Conservation (phyloP, 1,140 invertebrate genomes). For the Brachionus sp. region DNA sequence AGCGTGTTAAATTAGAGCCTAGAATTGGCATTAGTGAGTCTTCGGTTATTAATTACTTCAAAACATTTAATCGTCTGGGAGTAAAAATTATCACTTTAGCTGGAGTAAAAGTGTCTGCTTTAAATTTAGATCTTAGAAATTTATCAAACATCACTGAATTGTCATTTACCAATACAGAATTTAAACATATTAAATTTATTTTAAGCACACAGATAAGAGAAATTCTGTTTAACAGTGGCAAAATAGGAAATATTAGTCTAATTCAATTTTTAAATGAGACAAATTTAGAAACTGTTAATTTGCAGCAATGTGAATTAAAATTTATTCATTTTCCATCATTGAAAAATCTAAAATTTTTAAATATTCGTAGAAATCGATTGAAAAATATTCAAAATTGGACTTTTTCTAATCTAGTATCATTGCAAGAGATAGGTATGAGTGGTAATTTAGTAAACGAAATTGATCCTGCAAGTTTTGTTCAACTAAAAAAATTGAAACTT, state of each 20-base stretch:
- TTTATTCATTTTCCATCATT: neutral
- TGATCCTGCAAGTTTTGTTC: neutral
- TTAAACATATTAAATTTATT: neutral
- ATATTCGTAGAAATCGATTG: neutral
- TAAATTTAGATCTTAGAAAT: neutral
- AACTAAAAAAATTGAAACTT: neutral
- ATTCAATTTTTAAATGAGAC: neutral
- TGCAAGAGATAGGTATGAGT: neutral
- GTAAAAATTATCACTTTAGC: neutral
- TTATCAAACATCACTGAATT: neutral
- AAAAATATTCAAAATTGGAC: neutral
- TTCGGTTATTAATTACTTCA: neutral
- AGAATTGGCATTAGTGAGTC: neutral
- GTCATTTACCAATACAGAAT: neutral
- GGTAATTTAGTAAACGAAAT: neutral
- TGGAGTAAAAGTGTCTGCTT: neutral
- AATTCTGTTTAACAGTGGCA: neutral
- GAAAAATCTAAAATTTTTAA: neutral
- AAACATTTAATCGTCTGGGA: neutral
- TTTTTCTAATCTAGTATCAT: neutral
- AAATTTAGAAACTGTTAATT: neutral
- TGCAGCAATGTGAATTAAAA: neutral
- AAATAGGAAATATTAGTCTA: neutral
- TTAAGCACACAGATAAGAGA: neutral
- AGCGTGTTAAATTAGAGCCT: neutral